Evolutionary conservation across 1,140 invertebrate species (phyloP).

Genomic region (Anastatus disparis): DNA sequence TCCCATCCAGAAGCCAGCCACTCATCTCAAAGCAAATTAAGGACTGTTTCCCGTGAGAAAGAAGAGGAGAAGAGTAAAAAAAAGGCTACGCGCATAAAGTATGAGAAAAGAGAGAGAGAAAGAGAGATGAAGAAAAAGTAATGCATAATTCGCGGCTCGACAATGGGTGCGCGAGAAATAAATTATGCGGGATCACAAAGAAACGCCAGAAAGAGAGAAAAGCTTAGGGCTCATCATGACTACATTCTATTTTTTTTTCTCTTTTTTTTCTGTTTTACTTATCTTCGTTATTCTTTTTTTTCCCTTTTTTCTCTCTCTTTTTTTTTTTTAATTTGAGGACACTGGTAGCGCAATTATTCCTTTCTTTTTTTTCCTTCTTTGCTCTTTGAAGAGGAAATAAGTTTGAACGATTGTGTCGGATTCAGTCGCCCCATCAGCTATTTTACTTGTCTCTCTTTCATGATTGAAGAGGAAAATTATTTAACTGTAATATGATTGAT

Average conservation of each 20-base stretch:
- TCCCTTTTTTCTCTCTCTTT: constrained; percentile 19
- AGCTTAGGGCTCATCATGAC: constrained; percentile 16
- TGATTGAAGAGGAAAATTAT: too few relatives aligned
- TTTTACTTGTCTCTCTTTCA: too few relatives aligned
- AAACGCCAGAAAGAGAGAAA: constrained; percentile 44
- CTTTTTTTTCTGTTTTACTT: background rate
- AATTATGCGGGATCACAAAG: constrained; percentile 64
- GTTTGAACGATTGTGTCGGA: background rate
- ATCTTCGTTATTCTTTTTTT: background rate
- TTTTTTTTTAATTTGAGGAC: constrained; percentile 56
- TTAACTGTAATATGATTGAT: too few relatives aligned
- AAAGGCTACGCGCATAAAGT: constrained; percentile 2
- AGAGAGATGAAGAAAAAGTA: constrained; percentile 47
- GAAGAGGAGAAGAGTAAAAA: constrained; percentile 1
- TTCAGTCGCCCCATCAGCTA: too few relatives aligned
- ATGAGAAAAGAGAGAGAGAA: background rate
- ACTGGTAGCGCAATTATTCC: constrained; percentile 57
- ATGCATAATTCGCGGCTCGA: constrained; percentile 57
- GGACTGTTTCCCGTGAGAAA: background rate
- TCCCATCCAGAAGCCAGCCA: too few relatives aligned
- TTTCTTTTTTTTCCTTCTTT: constrained; percentile 32
- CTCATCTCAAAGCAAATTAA: too few relatives aligned
- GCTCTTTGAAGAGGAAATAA: constrained; percentile 4
- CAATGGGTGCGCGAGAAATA: constrained; percentile 58
- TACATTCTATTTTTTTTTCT: background rate